Conservation (phyloP, 1,140 invertebrate genomes). For the Temnothorax curvispinosus region DNA sequence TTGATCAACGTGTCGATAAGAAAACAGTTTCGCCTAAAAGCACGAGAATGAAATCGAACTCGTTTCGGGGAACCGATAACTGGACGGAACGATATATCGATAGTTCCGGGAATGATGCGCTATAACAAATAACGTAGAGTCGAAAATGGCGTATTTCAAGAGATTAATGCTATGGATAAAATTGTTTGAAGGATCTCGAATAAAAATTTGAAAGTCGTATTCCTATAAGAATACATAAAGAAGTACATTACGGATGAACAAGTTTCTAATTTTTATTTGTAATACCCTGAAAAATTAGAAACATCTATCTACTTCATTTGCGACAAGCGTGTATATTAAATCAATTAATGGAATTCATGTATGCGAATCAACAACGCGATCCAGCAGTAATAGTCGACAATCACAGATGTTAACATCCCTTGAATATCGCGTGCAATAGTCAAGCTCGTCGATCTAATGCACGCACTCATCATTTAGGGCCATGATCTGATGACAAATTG, state of each 20-base stretch:
- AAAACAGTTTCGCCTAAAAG: constrained; percentile 49
- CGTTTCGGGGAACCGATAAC: constrained; percentile 32
- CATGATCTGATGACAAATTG: constrained; percentile 5
- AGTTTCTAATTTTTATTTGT: background rate
- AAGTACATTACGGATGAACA: background rate
- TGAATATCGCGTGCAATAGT: constrained; percentile 36
- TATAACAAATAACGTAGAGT: background rate
- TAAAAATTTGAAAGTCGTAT: background rate
- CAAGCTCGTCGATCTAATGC: constrained; percentile 17
- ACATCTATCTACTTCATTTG: background rate
- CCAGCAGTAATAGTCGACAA: background rate
- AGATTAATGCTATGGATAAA: background rate
- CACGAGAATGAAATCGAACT: constrained; percentile 23
- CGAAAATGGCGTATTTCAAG: background rate
- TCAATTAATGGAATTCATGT: background rate
- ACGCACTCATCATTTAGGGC: constrained; percentile 18
- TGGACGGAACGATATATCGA: background rate
- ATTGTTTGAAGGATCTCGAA: background rate
- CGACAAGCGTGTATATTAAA: background rate
- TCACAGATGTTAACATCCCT: constrained; percentile 31
- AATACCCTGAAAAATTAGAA: background rate
- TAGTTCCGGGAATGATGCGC: background rate
- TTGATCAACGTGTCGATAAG: constrained; percentile 53
- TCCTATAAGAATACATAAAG: background rate
- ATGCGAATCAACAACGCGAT: background rate